Percentiles rank a stretch among this genome's conserved stretches.
Conservation (phyloP, 2,113 vertebrate genomes). For the Pogonocichla stellata region DNA sequence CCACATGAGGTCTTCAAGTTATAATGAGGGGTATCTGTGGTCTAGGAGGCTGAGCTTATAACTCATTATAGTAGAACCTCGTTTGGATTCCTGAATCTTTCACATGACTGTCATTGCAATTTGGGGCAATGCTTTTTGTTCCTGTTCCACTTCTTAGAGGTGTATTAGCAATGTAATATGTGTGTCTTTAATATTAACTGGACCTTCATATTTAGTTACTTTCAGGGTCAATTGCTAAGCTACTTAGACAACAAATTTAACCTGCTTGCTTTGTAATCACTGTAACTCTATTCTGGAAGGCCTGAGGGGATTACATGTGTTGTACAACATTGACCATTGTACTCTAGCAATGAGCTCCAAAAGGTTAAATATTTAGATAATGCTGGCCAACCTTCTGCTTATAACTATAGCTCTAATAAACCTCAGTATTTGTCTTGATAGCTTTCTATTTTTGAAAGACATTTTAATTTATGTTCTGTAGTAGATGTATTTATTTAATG, state of each 20-base stretch:
- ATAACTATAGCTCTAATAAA: neutral
- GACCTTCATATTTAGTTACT: constrained; percentile 1
- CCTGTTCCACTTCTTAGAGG: neutral
- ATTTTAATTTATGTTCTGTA: neutral
- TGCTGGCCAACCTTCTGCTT: neutral
- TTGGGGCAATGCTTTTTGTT: neutral
- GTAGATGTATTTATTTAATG: neutral
- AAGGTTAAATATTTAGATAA: neutral
- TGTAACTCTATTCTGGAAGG: neutral
- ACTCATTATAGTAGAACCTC: neutral
- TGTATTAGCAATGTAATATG: neutral
- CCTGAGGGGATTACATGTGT: neutral
- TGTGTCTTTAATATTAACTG: constrained; percentile 22
- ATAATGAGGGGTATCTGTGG: neutral
- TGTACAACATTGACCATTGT: neutral
- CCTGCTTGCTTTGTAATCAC: neutral
- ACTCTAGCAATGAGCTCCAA: neutral
- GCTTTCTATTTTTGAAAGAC: neutral
- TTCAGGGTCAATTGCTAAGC: constrained; percentile 5
- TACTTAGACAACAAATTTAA: neutral
- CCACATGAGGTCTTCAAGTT: neutral
- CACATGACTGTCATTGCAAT: neutral
- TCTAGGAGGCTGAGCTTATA: neutral
- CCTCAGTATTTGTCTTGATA: neutral
- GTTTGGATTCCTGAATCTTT: neutral